Evolutionary conservation across 2,113 vertebrate species (phyloP).

Genomic region (Rhombomys opimus): DNA sequence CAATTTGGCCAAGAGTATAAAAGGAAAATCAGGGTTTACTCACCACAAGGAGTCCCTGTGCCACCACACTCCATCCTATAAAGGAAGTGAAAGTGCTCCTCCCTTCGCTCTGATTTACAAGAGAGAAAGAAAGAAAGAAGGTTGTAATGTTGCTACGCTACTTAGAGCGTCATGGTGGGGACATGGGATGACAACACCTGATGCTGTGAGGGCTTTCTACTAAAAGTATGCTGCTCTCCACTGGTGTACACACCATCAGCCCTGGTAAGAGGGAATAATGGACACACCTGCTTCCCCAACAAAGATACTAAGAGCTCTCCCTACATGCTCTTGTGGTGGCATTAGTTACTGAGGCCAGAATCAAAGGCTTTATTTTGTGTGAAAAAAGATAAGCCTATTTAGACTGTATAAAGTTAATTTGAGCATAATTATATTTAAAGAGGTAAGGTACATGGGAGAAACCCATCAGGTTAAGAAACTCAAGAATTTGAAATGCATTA

Average conservation of each 20-base stretch:
- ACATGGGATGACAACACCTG: constrained; percentile 64
- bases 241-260: not conserved
- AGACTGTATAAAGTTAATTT: not conserved
- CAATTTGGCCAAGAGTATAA: constrained; percentile 77
- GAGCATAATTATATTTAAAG: constrained; percentile 40
- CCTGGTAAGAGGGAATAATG: constrained; percentile 29
- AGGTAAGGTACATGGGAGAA: constrained; percentile 24
- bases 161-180: constrained; percentile 75
- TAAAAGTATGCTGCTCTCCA: constrained; percentile 26
- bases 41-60: constrained; percentile 89
- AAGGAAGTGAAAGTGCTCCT: constrained; percentile 90
- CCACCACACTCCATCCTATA: constrained; percentile 90
- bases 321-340: not conserved
- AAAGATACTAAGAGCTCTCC: constrained; percentile 32
- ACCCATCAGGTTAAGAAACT: not conserved
- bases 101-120: constrained; percentile 89
- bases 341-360: not conserved
- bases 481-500: constrained; percentile 8
- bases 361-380: not conserved
- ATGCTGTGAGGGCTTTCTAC: not conserved
- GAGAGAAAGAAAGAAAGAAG: constrained; percentile 89
- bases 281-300: not conserved
- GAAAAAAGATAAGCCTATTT: constrained; percentile 28
- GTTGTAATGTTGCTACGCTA: constrained; percentile 87
- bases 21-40: constrained; percentile 88